Base-by-base conservation (phyloP, 1,140 invertebrate species). In the Drosophila punjabiensis region DNA sequence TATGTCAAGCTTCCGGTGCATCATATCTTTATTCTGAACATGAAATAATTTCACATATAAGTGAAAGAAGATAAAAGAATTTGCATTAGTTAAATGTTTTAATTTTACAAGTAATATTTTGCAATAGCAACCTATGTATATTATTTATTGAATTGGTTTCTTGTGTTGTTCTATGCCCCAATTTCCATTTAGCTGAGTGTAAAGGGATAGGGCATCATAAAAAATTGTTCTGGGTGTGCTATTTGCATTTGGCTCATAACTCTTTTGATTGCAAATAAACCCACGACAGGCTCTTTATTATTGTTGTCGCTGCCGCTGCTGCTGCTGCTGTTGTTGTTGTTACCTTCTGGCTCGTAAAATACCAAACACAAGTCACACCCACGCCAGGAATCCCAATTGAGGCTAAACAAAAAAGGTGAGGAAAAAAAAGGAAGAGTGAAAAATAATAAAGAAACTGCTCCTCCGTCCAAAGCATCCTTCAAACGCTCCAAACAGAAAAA, bases 241-340 rank as follows among this genome's bases (percentile, higher is more conserved):
- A 85, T 89, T 89, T 89, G 85, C 86, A 89, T 89, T 89, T 90
- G 85, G 74, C 85, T 89, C 85, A 89, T 89, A 89, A 89, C 85
- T 89, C 86, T 89, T 89, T 89, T 85, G 85, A 89, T 89, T 89
- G 81, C 85, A 89, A 89, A 89, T 89, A 89, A 89, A 82, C 58
- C 79, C 61, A 64, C 52, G 81, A 61, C 73, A 75, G 73, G 78
- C 81, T 58, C 76, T 67, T 71, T 70, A 78, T 85, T 85, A 77
- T 76, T 67, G 70, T 76, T 76, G 74, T 77, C 74, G 71, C 81
- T 45, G 64, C 28, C 16, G 39, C 30, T 50, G 69, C 16, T 33
- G 53, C 52, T 41, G 59, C 41, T 48, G 63, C 24, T 61, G 37
- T 18, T 77, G 59, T 83, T 85, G 73, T 68, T 81, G 75, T 79